Percentiles rank a stretch among this genome's conserved stretches.
Conservation (phyloP, 1,140 invertebrate species). For the Cotesia glomerata region DNA sequence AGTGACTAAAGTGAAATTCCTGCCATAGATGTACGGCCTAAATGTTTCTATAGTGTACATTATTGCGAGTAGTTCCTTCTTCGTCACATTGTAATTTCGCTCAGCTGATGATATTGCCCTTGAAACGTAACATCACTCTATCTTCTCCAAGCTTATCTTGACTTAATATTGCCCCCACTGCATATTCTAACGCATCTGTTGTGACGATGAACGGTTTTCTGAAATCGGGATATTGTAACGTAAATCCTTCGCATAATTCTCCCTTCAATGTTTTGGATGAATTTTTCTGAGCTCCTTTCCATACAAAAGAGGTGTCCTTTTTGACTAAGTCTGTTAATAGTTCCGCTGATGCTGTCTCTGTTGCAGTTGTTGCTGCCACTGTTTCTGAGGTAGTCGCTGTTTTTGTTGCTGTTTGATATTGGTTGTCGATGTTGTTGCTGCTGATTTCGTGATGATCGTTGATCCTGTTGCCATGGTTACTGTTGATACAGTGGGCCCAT, state of each 20-base stretch:
- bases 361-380: no score
- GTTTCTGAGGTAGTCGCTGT: no score
- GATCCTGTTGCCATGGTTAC: no score
- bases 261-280: slow-evolving; percentile 14
- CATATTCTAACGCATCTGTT: slow-evolving; percentile 32
- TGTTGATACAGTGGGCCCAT: no score
- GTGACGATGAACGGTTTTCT: slow-evolving; percentile 35
- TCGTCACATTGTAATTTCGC: slow-evolving; percentile 28
- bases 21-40: slow-evolving; percentile 36
- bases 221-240: slow-evolving; percentile 41
- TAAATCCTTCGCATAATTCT: slow-evolving; percentile 24
- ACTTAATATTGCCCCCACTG: slow-evolving; percentile 36
- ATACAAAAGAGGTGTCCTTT: slow-evolving; percentile 4
- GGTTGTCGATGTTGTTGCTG: no score
- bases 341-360: not conserved
- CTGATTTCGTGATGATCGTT: no score
- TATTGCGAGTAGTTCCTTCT: slow-evolving; percentile 45
- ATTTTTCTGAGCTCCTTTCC: not conserved
- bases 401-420: no score
- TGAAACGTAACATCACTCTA: slow-evolving; percentile 38
- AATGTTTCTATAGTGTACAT: slow-evolving; percentile 58
- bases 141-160: no score
- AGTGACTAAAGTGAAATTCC: no score
- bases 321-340: not conserved
- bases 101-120: slow-evolving; percentile 1